phyloP scores from a whole-genome alignment of 2,797 vertebrate genomes.

The Cryptoblepharus egeriae region DNA sequence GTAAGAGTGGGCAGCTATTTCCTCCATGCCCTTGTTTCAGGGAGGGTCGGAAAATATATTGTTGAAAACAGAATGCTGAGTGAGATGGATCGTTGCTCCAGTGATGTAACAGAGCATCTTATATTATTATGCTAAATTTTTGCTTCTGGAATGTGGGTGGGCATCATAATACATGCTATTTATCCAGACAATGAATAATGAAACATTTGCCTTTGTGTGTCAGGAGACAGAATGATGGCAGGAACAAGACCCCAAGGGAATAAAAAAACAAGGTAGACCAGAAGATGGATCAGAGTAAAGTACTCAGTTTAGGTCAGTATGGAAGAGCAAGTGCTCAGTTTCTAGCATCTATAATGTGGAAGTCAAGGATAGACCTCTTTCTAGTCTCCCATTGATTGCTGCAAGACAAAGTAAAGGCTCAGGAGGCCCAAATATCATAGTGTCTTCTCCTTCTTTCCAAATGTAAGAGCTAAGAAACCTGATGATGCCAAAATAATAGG shows the following conservation, averaged over 20 bases:
- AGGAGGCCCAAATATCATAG: no score
- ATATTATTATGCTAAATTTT: background rate
- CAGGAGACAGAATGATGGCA: background rate
- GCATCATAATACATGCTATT: background rate
- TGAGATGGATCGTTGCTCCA: background rate
- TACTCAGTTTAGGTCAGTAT: no score
- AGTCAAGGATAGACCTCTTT: no score
- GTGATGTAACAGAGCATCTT: background rate
- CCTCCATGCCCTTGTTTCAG: background rate
- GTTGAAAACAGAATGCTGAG: background rate
- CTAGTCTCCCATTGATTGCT: no score
- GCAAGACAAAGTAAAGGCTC: no score
- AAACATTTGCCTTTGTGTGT: background rate
- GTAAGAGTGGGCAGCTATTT: background rate
- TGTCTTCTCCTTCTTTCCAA: no score
- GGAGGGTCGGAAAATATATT: background rate
- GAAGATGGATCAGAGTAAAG: no score
- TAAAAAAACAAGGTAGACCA: no score
- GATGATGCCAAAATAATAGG: background rate
- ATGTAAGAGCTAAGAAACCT: no score
- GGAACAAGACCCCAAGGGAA: background rate
- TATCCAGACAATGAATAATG: background rate
- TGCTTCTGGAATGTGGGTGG: background rate
- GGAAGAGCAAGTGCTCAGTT: no score
- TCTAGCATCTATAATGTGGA: no score